phyloP scores from a whole-genome alignment of 2,797 vertebrate genomes.

The Sus cebifrons region DNA sequence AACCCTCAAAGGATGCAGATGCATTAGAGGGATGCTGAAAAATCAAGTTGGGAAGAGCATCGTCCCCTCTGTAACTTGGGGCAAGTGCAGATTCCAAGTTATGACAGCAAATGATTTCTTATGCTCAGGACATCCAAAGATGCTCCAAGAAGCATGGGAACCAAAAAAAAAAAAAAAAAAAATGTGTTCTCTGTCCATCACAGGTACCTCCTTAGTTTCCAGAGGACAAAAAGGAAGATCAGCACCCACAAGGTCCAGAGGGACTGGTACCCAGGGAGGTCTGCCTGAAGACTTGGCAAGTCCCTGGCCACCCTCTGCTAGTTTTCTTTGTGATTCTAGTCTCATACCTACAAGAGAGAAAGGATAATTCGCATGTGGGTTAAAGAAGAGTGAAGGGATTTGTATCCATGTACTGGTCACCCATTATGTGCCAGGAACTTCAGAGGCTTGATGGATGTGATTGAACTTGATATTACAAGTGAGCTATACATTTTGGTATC shows the following conservation, averaged over 20 bases:
- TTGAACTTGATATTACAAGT: neutral
- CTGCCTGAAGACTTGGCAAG: no score
- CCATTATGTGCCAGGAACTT: neutral
- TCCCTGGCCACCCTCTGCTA: neutral
- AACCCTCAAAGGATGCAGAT: accelerated
- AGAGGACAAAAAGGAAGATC: neutral
- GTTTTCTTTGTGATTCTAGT: neutral
- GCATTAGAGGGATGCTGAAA: accelerated
- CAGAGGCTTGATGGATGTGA: accelerated
- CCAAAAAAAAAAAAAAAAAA: no score
- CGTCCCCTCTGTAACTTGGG: neutral
- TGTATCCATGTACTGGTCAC: accelerated
- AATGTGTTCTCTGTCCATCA: accelerated
- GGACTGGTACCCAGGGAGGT: accelerated
- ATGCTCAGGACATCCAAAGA: neutral
- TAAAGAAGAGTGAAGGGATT: neutral
- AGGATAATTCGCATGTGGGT: neutral
- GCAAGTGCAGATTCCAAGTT: neutral
- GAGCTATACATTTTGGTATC: neutral
- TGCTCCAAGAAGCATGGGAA: neutral
- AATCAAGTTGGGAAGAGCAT: neutral
- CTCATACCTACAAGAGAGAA: neutral
- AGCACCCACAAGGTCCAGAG: accelerated
- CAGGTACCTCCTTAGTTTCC: accelerated
- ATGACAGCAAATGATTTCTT: neutral